Evolutionary conservation across 2,888 invertebrate genomes (phyloP), one percentile per base, ranked within the genome.

Genomic region (Oeneis ivallda): DNA sequence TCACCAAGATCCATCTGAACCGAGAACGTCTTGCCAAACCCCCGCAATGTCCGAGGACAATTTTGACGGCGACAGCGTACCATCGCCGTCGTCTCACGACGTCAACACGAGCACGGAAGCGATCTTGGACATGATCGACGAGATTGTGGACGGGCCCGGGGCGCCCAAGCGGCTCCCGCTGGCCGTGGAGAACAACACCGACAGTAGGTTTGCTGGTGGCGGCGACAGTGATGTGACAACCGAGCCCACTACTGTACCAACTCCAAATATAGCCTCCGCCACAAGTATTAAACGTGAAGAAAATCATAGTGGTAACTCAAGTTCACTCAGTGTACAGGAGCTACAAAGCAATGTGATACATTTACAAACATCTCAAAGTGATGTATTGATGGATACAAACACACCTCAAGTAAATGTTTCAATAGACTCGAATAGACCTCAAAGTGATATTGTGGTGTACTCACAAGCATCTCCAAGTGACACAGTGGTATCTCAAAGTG

Each of bases 71-170:
- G 90, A 89, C 77, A 88, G 88, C 80, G 86, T 89, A 74, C 84
- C 89, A 75, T 90, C 91, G 80, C 89, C 91, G 80, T 86, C 90
- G 78, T 73, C 84, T 75, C 89, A 87, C 69, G 86, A 88, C 76
- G 85, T 85, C 84, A 88, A 89, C 82, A 86, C 90, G 65, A 92
- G 91, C 80, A 92, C 92, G 47, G 92, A 92, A 75, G 92, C 91
- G 75, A 90, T 92, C 74, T 81, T 92, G 75, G 90, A 92, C 72
- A 92, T 92, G 92, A 92, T 92, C 70, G 92, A 92, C 75, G 92
- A 92, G 77, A 86, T 92, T 70, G 89, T 92, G 45, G 92, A 92
- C 66, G 92, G 89, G 19, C 92, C 91, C 60, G 86, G 84, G 66
- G 89, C 89, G 26, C 85, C 86, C n/a, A 88, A 85, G 73, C 84